Evolutionary conservation across 2,888 invertebrate genomes (phyloP), one percentile per base, ranked within the genome.

Genomic region (Cerastoderma edule): DNA sequence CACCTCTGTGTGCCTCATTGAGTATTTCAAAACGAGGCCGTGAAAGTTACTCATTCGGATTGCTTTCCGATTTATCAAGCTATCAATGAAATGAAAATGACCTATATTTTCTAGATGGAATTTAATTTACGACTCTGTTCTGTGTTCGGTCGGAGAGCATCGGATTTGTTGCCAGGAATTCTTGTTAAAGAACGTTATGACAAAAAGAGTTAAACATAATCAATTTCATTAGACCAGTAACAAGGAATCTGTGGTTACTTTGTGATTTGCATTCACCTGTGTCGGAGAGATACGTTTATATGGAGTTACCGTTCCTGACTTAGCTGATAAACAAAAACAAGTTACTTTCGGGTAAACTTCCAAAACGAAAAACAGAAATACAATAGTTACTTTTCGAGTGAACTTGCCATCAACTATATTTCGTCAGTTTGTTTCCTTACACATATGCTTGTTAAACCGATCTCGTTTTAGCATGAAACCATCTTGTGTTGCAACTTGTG

Each of bases 1-100:
- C 10, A 24, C 60, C 60, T 44, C 60, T 60, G 60, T 60, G 8
- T 27, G 24, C 39, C 60, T 27, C 30, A 27, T 35, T 27, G n/a
- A 27, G 16, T 56, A 13, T 22, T 32, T 75, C 50, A 66, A 53
- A 75, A 75, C 75, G 75, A 75, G 75, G 75, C 66, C 67, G 24
- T 5, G 63, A 71, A 75, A 66, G 70, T 70, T 68, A 73, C 71
- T 53, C 70, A 67, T 33, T 75, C 65, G 75, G 75, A 75, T 60
- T 24, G 16, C 57, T 63, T 64, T 32, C 67, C 22, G 4, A 32
- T 10, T 39, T 16, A 32, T 60, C 60, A 22, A 60, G 22, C 28
- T 56, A 39, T 60, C n/a, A 16, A 60, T 33, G 33, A 33, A 60
- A 60, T 39, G 13, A 39, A 39, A 60, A 33, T 60, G 60, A 60